phyloP scores from a whole-genome alignment of 1,140 invertebrate species.

The Hyposmocoma kahamanoa region DNA sequence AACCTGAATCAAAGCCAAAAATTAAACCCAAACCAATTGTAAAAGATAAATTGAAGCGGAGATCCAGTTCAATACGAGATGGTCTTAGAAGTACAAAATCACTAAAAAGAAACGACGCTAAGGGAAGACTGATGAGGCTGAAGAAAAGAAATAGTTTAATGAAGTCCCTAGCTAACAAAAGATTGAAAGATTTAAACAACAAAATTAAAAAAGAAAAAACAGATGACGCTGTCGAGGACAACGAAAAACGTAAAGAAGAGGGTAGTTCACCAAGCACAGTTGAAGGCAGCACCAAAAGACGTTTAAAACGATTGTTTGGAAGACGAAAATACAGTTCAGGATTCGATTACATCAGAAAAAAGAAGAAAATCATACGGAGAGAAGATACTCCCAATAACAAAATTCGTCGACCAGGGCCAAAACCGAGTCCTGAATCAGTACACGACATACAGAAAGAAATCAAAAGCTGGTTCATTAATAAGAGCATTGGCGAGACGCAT shows the following conservation, averaged over 20 bases:
- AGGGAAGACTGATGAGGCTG: conserved; percentile 72
- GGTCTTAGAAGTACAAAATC: conserved; percentile 75
- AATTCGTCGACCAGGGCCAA: conserved; percentile 58
- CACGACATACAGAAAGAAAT: conserved; percentile 89
- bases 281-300: conserved; percentile 47
- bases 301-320: conserved; percentile 65
- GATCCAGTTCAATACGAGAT: conserved; percentile 72
- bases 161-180: conserved; percentile 68
- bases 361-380: conserved; percentile 78
- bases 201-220: conserved; percentile 54
- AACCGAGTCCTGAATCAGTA: conserved; percentile 79
- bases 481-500: conserved; percentile 93
- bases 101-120: conserved; percentile 75
- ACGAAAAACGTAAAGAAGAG: conserved; percentile 50
- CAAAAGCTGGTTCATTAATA: conserved; percentile 93
- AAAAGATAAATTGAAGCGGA: conserved; percentile 49
- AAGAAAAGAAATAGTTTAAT: conserved; percentile 75
- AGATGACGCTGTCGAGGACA: conserved; percentile 41
- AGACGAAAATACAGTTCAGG: conserved; percentile 75
- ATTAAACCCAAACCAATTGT: conserved; percentile 50
- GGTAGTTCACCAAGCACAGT: conserved; percentile 26
- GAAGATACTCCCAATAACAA: conserved; percentile 45
- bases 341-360: conserved; percentile 92
- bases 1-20: conserved; percentile 31
- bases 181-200: conserved; percentile 46